These are phyloP conservation scores for Eupeodes latifasciatus DNA, from an alignment of 2,888 invertebrate genomes.

Conservation along the genomic window DNA sequence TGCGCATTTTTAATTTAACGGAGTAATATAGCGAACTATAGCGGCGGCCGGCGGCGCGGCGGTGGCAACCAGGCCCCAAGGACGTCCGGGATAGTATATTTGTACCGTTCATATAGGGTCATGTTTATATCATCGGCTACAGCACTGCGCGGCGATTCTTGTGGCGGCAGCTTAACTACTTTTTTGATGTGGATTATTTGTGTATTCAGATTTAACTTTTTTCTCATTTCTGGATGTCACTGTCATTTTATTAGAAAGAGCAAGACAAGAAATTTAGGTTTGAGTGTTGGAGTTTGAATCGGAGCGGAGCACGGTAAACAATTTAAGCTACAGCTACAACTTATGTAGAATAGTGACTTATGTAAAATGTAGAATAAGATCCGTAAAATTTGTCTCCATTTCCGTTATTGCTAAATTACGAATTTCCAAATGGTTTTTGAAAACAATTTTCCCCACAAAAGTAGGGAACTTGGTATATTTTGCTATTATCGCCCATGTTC, in stretches of 20 bases:
- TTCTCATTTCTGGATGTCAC: slow-evolving; percentile 4
- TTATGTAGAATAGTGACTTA: too few relatives aligned
- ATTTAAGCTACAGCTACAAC: too few relatives aligned
- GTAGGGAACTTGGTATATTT: too few relatives aligned
- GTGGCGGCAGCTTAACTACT: not conserved
- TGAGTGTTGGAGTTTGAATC: too few relatives aligned
- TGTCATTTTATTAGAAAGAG: not conserved
- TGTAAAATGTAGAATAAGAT: too few relatives aligned
- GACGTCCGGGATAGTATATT: slow-evolving; percentile 26
- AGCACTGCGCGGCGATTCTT: not conserved
- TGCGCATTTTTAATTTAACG: not conserved
- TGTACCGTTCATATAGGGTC: not conserved
- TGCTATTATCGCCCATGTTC: too few relatives aligned
- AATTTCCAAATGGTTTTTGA: too few relatives aligned
- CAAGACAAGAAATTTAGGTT: not conserved
- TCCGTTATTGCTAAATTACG: too few relatives aligned
- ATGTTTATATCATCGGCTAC: not conserved
- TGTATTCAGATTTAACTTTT: slow-evolving; percentile 51
- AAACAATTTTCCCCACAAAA: too few relatives aligned
- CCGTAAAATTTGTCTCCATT: too few relatives aligned
- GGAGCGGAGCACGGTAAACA: too few relatives aligned
- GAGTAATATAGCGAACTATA: not conserved
- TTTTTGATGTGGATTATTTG: slow-evolving; percentile 77
- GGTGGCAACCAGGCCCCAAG: slow-evolving; percentile 28
- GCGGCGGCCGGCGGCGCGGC: not conserved